Conservation (phyloP, 2,113 vertebrate genomes). For the Polypterus bichir region DNA sequence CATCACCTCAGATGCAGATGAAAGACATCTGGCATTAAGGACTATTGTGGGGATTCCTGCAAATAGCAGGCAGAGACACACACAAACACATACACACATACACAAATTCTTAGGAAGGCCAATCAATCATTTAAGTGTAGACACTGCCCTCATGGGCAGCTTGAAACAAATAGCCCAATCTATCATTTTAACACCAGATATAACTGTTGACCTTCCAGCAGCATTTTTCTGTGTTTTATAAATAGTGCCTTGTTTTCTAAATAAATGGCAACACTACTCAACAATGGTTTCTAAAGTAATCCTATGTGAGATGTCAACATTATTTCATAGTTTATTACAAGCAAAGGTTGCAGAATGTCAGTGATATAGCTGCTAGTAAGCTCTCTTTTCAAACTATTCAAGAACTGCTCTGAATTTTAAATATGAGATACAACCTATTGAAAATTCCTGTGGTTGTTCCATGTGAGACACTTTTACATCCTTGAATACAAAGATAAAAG, state of each 20-base stretch:
- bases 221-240: conserved; percentile 25
- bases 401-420: conserved; percentile 39
- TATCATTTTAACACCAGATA: conserved; percentile 38
- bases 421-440: conserved; percentile 48
- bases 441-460: neutral
- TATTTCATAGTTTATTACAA: conserved; percentile 33
- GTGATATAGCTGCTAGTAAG: conserved; percentile 15
- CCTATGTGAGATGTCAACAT: conserved; percentile 21
- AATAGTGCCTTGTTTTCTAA: conserved; percentile 33
- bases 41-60: no score
- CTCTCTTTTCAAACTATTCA: conserved; percentile 32
- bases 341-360: conserved; percentile 16
- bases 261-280: conserved; percentile 26
- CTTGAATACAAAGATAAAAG: no score
- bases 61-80: conserved; percentile 40
- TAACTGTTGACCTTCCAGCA: conserved; percentile 11
- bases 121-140: conserved; percentile 52
- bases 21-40: no score
- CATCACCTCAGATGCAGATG: no score
- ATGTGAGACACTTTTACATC: neutral
- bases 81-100: conserved; percentile 32
- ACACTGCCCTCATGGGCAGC: conserved; percentile 45
- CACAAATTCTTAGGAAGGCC: conserved; percentile 24
- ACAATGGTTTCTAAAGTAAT: conserved; percentile 28
- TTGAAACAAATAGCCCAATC: conserved; percentile 53